Evolutionary conservation across 2,888 invertebrate genomes (phyloP).

Genomic region (Orchesella flavescens): DNA sequence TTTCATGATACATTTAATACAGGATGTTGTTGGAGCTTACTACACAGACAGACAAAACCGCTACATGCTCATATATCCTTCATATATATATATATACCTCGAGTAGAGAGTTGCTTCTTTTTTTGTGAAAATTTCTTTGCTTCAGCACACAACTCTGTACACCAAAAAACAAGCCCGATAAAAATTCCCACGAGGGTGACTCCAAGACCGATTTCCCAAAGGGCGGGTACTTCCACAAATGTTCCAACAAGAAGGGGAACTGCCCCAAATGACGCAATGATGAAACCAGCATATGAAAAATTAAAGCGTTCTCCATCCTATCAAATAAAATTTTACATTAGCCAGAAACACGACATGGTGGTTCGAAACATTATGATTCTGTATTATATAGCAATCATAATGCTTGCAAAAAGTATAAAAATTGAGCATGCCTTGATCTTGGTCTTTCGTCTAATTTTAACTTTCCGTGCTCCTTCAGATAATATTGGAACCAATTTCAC

Average conservation of each 20-base stretch:
- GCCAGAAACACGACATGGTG: too few relatives aligned
- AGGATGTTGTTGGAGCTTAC: too few relatives aligned
- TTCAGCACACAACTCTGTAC: conserved; percentile 57
- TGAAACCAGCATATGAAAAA: conserved; percentile 62
- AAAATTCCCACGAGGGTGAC: conserved; percentile 61
- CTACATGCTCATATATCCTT: too few relatives aligned
- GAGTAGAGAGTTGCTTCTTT: conserved; percentile 45
- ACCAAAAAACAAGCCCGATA: conserved; percentile 64
- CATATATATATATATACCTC: conserved; percentile 22
- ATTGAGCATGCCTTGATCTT: too few relatives aligned
- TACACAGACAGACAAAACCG: too few relatives aligned
- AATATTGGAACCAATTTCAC: too few relatives aligned
- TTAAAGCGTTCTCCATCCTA: conserved; percentile 48
- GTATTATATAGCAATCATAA: too few relatives aligned
- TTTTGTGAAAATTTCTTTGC: conserved; percentile 49
- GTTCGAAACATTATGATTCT: too few relatives aligned
- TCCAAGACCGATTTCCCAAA: conserved; percentile 62
- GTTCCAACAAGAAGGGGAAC: conserved; percentile 65
- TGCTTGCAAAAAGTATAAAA: too few relatives aligned
- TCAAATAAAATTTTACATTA: neutral
- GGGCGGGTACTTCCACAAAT: conserved; percentile 59
- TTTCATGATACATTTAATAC: too few relatives aligned
- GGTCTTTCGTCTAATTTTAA: too few relatives aligned
- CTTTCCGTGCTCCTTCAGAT: too few relatives aligned
- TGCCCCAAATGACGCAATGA: conserved; percentile 59